phyloP scores from a whole-genome alignment of 2,888 invertebrate species.

The Hymenopus coronatus region DNA sequence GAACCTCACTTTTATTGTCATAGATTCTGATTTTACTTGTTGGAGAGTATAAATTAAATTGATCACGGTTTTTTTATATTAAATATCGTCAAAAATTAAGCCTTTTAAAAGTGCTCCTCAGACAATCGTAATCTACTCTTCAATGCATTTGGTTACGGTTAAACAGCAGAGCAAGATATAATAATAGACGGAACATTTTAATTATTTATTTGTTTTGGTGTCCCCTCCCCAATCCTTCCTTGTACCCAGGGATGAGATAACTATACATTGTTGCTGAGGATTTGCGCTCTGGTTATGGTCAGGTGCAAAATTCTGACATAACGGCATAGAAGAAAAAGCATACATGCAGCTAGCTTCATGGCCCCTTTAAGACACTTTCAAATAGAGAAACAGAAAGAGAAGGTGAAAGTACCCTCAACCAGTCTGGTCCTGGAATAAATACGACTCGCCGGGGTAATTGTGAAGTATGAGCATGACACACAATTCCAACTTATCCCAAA shows the following conservation, averaged over 20 bases:
- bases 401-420: constrained; percentile 15
- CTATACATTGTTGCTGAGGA: constrained; percentile 35
- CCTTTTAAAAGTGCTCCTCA: too few relatives aligned
- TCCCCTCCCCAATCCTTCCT: constrained; percentile 23
- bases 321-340: not conserved
- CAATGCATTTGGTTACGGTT: not conserved
- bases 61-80: too few relatives aligned
- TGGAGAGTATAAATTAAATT: too few relatives aligned
- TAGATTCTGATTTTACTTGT: too few relatives aligned
- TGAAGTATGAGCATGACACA: not conserved
- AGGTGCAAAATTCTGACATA: constrained; percentile 21
- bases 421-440: constrained; percentile 23
- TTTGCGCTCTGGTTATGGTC: constrained; percentile 35
- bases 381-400: not conserved
- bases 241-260: constrained; percentile 34
- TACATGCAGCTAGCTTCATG: constrained; percentile 22
- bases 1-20: too few relatives aligned
- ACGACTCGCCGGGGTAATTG: not conserved
- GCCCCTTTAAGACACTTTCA: constrained; percentile 16
- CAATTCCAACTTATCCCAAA: not conserved
- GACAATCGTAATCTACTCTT: too few relatives aligned
- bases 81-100: too few relatives aligned
- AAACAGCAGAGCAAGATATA: not conserved
- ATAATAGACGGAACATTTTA: not conserved
- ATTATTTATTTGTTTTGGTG: not conserved